A percentile compares a stretch with the other conserved stretches of the same genome.
Conservation (phyloP, 2,797 vertebrate genomes). For the Agapornis canus region DNA sequence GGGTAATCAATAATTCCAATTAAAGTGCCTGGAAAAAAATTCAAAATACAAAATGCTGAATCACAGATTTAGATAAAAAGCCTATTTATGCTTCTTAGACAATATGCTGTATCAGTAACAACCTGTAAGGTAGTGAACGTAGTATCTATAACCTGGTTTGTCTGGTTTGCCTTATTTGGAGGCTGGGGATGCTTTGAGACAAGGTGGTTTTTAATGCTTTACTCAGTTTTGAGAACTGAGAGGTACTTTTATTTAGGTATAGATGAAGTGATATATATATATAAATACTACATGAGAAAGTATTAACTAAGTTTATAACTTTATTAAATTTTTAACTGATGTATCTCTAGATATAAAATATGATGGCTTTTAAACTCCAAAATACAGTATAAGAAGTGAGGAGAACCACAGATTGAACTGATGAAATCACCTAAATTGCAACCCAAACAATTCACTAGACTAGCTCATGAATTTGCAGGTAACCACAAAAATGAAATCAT, state of each 20-base stretch:
- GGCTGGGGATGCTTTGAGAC: neutral
- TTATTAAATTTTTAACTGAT: neutral
- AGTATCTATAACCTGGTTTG: neutral
- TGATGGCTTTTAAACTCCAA: neutral
- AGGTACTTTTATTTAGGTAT: neutral
- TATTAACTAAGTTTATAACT: neutral
- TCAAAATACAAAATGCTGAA: neutral
- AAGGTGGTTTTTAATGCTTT: neutral
- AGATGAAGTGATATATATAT: neutral
- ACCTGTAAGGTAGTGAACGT: neutral
- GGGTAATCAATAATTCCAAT: neutral
- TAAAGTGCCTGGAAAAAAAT: neutral
- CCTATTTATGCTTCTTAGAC: neutral
- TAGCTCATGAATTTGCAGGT: neutral
- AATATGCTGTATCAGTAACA: neutral
- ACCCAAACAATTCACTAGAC: neutral
- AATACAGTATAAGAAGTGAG: neutral
- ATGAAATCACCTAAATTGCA: neutral
- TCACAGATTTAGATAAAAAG: neutral
- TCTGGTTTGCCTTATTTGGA: neutral
- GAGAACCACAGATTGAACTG: neutral
- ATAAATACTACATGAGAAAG: neutral
- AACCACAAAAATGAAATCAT: neutral
- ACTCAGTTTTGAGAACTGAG: neutral
- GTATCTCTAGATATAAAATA: neutral